Evolutionary conservation across 1,140 invertebrate species (phyloP).

Genomic region (Monomorium pharaonis): DNA sequence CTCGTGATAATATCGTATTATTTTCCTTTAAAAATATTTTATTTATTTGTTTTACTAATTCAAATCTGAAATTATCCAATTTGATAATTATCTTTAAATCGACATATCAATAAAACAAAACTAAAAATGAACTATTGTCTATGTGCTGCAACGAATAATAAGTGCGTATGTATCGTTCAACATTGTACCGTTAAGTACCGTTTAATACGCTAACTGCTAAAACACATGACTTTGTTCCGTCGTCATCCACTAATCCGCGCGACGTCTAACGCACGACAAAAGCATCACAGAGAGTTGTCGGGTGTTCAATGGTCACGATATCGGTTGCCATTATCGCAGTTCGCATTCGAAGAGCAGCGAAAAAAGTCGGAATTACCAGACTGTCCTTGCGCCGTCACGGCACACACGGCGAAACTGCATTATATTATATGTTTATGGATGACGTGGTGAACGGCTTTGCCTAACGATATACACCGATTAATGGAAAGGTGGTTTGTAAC

Average conservation of each 20-base stretch:
- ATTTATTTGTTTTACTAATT: neutral
- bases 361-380: constrained; percentile 12
- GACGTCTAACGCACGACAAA: neutral
- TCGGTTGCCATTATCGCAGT: neutral
- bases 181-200: neutral
- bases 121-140: neutral
- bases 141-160: neutral
- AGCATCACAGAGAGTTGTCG: neutral
- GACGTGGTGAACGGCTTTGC: constrained; percentile 41
- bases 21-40: neutral
- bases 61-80: neutral
- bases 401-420: constrained; percentile 8
- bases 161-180: neutral
- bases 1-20: neutral
- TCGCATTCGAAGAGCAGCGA: neutral
- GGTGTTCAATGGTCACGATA: constrained; percentile 12
- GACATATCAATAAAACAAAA: neutral
- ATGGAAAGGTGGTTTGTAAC: constrained; percentile 16
- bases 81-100: neutral
- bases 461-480: neutral
- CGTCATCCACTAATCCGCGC: constrained; percentile 4
- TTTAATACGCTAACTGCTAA: constrained; percentile 36
- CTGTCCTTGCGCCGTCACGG: constrained; percentile 36
- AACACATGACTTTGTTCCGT: neutral
- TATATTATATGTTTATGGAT: constrained; percentile 50